Evolutionary conservation across 64 coral and sea anemone genomes (phyloP), one percentile per base, ranked within the genome.

Genomic region (Porites australiensis): DNA sequence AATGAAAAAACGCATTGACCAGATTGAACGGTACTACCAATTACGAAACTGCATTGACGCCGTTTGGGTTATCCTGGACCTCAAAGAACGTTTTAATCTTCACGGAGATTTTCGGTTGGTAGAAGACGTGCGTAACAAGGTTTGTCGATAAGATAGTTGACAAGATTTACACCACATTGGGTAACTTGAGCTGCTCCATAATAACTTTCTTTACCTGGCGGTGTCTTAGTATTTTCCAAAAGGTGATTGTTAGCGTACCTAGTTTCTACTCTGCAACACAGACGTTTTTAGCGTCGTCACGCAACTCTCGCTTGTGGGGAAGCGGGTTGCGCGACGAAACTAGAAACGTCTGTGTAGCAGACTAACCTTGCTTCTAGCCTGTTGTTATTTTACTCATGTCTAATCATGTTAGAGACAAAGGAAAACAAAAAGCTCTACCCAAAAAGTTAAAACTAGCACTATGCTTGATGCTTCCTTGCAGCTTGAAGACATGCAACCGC

Each of bases 41-140:
- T 18, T 84, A 43, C 77, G 82, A 4, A 60, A 14, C 23, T 67
- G 55, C 43, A 61, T 82, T 54, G 50, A 82, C 10, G 79, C 90
- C 13, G 79, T 67, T 60, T 13, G 27, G 46, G 76, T 22, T 75
- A 78, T 92, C 53, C 45, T 81, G 80, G 37, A 85, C 43, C 85
- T 92, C 65, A 92, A 84, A 44, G n/a, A n/a, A 9, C 2, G 18
- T 52, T 15, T 84, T 48, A 46, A 52, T 27, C 69, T 92, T 73
- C 6, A 55, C 13, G 90, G 90, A 75, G 27, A 92, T 44, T 92
- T 92, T 27, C 11, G n/a, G 18, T 13, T 84, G 14, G 66, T 83
- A 23, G 62, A 90, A 23, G 18, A 68, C 11, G 8, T 90, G 5
- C n/a, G 21, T 11, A 82, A 82, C 55, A 77, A 81, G 89, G 75